Percentiles rank a stretch among this genome's conserved stretches.
Conservation (phyloP, 2,113 vertebrate genomes). For the Opisthocomus hoazin region DNA sequence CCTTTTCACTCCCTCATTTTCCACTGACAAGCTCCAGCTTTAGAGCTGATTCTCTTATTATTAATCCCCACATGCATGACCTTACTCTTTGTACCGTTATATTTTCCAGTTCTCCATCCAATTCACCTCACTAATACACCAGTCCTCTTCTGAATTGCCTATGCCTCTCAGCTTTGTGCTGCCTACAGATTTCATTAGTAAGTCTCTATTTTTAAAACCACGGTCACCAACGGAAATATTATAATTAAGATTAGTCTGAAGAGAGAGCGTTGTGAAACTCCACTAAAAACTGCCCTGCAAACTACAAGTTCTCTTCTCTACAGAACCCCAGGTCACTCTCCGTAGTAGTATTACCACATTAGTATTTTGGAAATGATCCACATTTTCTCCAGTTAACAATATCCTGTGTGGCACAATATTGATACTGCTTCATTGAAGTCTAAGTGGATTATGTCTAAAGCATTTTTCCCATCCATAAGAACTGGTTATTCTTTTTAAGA, state of each 20-base stretch:
- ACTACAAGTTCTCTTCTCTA: background rate
- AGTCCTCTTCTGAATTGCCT: background rate
- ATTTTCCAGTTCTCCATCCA: background rate
- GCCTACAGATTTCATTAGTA: background rate
- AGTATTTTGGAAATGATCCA: constrained; percentile 45
- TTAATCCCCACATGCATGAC: background rate
- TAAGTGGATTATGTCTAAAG: constrained; percentile 48
- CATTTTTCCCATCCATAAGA: constrained; percentile 27
- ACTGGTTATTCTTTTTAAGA: constrained; percentile 26
- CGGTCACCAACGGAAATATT: background rate
- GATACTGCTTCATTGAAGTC: constrained; percentile 48
- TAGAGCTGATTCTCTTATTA: background rate
- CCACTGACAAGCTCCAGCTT: background rate
- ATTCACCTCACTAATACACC: background rate
- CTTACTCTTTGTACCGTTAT: background rate
- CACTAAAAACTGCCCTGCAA: background rate
- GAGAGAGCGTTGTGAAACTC: background rate
- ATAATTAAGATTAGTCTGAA: constrained; percentile 11
- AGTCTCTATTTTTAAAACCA: constrained; percentile 3
- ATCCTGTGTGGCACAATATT: constrained; percentile 38
- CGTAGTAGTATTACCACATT: background rate
- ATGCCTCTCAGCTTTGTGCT: background rate
- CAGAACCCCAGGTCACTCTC: constrained; percentile 18
- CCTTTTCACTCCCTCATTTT: constrained; percentile 4
- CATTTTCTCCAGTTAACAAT: constrained; percentile 39